Evolutionary conservation across 2,888 invertebrate species (phyloP), one percentile per base, ranked within the genome.

Genomic region (Papilio gigon): DNA sequence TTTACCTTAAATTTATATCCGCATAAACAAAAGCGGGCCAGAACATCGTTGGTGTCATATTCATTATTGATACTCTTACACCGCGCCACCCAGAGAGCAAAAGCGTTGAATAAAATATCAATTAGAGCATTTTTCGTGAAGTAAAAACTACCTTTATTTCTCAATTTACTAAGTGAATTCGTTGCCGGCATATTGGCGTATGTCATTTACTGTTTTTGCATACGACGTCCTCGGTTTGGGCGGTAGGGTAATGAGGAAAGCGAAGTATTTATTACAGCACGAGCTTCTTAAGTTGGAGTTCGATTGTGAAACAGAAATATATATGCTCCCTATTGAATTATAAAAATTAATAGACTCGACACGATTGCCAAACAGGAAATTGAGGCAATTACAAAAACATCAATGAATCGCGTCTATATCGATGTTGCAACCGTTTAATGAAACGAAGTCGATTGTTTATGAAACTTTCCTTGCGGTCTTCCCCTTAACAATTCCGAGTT

Each of bases 121-220:
- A 91, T 91, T 90, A 89, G 88, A 88, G 83, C 83, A 85, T 77
- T 84, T 87, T 88, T 86, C 84, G 80, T 75, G 71, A 78, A 76
- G 79, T 82, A 82, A 86, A 87, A 87, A 84, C 81, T 81, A 76
- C 80, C 80, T 89, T 89, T 86, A 90, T 85, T 87, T 91, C 89
- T 90, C 89, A 90, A 90, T 90, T 90, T 88, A 74, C 77, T 78
- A 78, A 91, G 88, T 89, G 88, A 89, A 85, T 87, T 81, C 84
- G 84, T 82, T 77, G 78, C 70, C 73, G 78, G 80, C 79, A 79
- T 84, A 86, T 86, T 83, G 84, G 82, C 78, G 86, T 84, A 88
- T 87, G 88, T 91, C 89, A 90, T 90, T 90, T 90, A 80, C 83
- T 73, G 88, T 90, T 91, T 91, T 91, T 90, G 87, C 80, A 76